Conservation (phyloP, 2,797 vertebrate genomes). For the Artibeus jamaicensis region DNA sequence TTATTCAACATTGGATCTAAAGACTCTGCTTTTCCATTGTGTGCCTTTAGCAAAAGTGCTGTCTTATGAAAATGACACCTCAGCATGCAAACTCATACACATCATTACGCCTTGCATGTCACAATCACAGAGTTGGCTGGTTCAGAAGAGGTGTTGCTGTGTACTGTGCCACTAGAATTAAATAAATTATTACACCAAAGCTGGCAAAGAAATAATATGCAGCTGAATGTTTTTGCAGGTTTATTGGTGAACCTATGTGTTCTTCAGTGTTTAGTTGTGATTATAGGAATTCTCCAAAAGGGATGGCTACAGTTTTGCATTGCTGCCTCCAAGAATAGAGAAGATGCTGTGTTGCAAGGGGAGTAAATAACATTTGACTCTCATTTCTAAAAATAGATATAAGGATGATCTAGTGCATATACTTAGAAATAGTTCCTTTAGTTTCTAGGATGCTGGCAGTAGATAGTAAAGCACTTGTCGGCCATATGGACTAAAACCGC, state of each 20-base stretch:
- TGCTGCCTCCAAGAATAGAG: slow-evolving; percentile 21
- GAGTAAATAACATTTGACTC: slow-evolving; percentile 35
- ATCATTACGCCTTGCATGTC: slow-evolving; percentile 73
- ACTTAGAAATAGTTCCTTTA: slow-evolving; percentile 43
- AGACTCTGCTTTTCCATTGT: slow-evolving; percentile 70
- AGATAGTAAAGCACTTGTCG: neutral
- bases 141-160: slow-evolving; percentile 74
- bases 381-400: slow-evolving; percentile 45
- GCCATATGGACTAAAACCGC: slow-evolving; percentile 40
- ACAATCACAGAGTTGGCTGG: slow-evolving; percentile 76
- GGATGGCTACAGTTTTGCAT: neutral
- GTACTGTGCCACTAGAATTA: slow-evolving; percentile 71
- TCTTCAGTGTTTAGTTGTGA: slow-evolving; percentile 16
- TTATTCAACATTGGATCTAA: slow-evolving; percentile 74
- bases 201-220: slow-evolving; percentile 73
- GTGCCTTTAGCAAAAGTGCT: slow-evolving; percentile 74
- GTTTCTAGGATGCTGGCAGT: neutral
- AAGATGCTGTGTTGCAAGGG: neutral
- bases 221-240: slow-evolving; percentile 41
- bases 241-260: slow-evolving; percentile 46
- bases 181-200: slow-evolving; percentile 80
- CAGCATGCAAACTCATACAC: slow-evolving; percentile 79
- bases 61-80: slow-evolving; percentile 79
- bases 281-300: slow-evolving; percentile 42
- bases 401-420: neutral